Evolutionary conservation across 2,888 invertebrate species (phyloP).

Genomic region (Hermodice carunculata): DNA sequence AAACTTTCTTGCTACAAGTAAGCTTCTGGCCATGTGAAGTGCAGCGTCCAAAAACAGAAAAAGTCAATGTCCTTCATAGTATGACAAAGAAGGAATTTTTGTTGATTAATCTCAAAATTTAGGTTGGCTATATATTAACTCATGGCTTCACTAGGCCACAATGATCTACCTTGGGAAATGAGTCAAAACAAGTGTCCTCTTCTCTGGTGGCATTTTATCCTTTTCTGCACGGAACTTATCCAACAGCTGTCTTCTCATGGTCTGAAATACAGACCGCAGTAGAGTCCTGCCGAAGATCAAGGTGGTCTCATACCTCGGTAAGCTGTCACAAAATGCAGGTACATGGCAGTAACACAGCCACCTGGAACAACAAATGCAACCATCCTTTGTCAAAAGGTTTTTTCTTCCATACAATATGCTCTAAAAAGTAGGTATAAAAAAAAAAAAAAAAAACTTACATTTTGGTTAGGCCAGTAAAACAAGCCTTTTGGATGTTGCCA

Average conservation of each 20-base stretch:
- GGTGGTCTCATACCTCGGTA: constrained; percentile 91
- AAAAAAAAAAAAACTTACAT: background rate
- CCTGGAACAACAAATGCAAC: constrained; percentile 47
- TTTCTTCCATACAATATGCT: background rate
- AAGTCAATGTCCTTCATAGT: too few species aligned
- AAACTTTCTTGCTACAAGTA: too few species aligned
- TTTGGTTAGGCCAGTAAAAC: background rate
- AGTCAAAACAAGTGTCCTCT: constrained; percentile 83
- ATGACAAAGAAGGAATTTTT: too few species aligned
- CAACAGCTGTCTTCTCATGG: constrained; percentile 87
- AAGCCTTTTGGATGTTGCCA: too few species aligned
- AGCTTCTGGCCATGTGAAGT: too few species aligned
- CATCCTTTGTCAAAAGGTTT: background rate
- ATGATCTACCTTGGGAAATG: constrained; percentile 91
- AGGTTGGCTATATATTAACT: too few species aligned
- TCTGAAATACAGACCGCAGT: constrained; percentile 85
- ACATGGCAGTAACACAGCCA: constrained; percentile 97
- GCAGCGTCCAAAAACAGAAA: too few species aligned
- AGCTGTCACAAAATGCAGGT: constrained; percentile 93
- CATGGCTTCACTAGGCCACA: too few species aligned
- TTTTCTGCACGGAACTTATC: constrained; percentile 92
- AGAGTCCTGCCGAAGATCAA: constrained; percentile 91
- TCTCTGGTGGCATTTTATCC: constrained; percentile 90
- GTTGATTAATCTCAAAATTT: too few species aligned
- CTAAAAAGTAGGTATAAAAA: background rate